phyloP scores from a whole-genome alignment of 53 echinoderm and acorn worm species.

The Astropecten irregularis region DNA sequence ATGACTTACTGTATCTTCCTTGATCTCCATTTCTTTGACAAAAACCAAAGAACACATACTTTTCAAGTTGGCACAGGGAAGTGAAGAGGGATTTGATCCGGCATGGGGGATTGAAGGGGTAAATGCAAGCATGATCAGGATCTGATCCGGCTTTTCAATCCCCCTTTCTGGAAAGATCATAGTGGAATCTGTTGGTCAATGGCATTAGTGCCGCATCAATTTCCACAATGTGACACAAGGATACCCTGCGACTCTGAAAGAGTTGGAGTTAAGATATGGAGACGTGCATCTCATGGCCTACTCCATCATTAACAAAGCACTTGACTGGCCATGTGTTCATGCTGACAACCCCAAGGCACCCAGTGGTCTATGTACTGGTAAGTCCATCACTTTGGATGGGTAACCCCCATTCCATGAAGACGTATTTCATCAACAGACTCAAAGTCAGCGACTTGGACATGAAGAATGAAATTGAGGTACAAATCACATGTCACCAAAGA shows the following conservation, averaged over 20 bases:
- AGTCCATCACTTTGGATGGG: constrained; percentile 48
- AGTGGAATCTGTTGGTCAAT: no score
- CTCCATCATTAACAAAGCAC: constrained; percentile 45
- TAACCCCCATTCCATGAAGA: constrained; percentile 16
- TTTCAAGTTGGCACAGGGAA: no score
- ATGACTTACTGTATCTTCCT: no score
- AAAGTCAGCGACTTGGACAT: constrained; percentile 43
- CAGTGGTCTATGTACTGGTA: constrained; percentile 46
- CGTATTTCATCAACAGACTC: constrained; percentile 14
- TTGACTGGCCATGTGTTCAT: constrained; percentile 52
- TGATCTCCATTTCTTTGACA: no score
- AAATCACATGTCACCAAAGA: constrained; percentile 44
- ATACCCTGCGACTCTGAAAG: constrained; percentile 56
- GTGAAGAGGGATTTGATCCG: no score
- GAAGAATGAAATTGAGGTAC: constrained; percentile 24
- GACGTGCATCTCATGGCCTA: constrained; percentile 54
- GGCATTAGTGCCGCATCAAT: no score
- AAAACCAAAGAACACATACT: no score
- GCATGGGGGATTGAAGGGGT: no score
- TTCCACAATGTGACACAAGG: no score
- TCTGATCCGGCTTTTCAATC: no score
- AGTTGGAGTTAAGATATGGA: constrained; percentile 56
- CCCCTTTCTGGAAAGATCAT: no score
- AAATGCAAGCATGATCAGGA: no score
- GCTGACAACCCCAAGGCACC: constrained; percentile 64